Evolutionary conservation across 2,888 invertebrate genomes (phyloP).

Genomic region (Drosophila basisetae): DNA sequence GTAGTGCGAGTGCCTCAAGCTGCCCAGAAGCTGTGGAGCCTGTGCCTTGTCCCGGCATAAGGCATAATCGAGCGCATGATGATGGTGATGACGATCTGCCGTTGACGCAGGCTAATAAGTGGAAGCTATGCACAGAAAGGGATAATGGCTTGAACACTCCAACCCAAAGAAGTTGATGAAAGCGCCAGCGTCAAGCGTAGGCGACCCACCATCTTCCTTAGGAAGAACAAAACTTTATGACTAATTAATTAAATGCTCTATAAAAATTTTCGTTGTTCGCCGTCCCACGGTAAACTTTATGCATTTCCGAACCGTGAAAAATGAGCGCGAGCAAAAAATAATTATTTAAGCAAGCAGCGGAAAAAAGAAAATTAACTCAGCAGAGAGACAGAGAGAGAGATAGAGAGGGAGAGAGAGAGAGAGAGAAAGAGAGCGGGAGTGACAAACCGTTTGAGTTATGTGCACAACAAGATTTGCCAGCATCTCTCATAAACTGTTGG

Average conservation of each 20-base stretch:
- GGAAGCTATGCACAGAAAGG: constrained; percentile 60
- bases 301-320: constrained; percentile 61
- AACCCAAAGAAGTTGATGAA: constrained; percentile 47
- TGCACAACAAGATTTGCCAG: constrained; percentile 54
- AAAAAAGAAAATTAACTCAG: constrained; percentile 36
- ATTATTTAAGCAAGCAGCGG: constrained; percentile 55
- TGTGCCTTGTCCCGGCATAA: constrained; percentile 52
- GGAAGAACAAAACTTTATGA: constrained; percentile 74
- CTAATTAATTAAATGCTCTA: constrained; percentile 80
- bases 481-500: constrained; percentile 47
- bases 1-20: constrained; percentile 6
- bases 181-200: constrained; percentile 22
- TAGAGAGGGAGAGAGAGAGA: constrained; percentile 1
- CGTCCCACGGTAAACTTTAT: constrained; percentile 55
- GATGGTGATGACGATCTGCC: constrained; percentile 66
- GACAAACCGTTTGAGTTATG: constrained; percentile 57
- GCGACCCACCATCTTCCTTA: constrained; percentile 51
- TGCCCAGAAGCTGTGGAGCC: constrained; percentile 11
- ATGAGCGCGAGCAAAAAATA: constrained; percentile 47
- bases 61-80: constrained; percentile 67
- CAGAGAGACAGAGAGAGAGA: neutral
- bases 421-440: neutral
- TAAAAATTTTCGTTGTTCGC: constrained; percentile 65
- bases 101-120: constrained; percentile 68
- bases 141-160: constrained; percentile 63